phyloP scores from a whole-genome alignment of 2,888 invertebrate species.

The Metalampra italica region DNA sequence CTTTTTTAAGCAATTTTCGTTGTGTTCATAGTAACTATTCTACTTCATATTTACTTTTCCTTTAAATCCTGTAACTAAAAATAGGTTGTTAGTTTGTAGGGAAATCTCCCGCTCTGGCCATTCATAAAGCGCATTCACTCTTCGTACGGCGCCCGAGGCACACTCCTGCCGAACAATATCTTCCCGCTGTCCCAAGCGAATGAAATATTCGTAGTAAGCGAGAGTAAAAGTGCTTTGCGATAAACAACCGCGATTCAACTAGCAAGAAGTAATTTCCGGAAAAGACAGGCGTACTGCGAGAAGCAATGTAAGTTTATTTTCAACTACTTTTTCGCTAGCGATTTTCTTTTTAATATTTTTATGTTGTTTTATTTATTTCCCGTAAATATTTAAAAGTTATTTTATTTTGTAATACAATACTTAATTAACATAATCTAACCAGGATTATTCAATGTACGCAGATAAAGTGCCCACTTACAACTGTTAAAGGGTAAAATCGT shows the following conservation, averaged over 20 bases:
- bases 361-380: background rate
- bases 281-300: constrained; percentile 3
- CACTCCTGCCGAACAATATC: constrained; percentile 34
- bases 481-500: too few species aligned
- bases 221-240: constrained; percentile 14
- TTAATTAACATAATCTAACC: too few species aligned
- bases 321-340: background rate
- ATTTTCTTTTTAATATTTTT: constrained; percentile 1
- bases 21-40: constrained; percentile 29
- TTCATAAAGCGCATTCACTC: constrained; percentile 71
- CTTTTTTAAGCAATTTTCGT: constrained; percentile 24
- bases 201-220: background rate
- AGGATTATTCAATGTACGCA: too few species aligned
- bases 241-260: constrained; percentile 18
- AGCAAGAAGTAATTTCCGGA: constrained; percentile 2
- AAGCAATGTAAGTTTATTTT: constrained; percentile 16
- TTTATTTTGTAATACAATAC: too few species aligned
- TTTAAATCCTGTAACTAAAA: constrained; percentile 45
- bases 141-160: constrained; percentile 55
- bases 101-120: constrained; percentile 53
- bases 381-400: too few species aligned
- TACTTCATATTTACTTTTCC: background rate
- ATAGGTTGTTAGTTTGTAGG: constrained; percentile 51
- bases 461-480: too few species aligned
- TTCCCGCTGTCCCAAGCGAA: constrained; percentile 13